Evolutionary conservation across 2,797 vertebrate species (phyloP).

Genomic region (Sebastiscus tertius): DNA sequence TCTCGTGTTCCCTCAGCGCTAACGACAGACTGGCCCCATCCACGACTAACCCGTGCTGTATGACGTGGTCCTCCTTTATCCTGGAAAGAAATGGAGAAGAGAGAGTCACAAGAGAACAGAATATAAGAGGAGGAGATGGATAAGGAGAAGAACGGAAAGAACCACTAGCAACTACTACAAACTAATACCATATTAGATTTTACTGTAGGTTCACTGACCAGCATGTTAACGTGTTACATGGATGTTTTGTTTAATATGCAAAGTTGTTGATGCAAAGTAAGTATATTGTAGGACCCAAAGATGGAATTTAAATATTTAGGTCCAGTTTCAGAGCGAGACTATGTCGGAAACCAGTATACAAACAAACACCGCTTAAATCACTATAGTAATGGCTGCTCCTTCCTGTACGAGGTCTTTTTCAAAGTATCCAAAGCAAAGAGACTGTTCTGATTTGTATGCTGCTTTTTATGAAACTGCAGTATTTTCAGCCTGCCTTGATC

Average conservation of each 20-base stretch:
- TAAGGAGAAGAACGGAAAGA: not conserved
- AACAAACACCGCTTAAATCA: not conserved
- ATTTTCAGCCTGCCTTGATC: not conserved
- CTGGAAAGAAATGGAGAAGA: conserved; percentile 64
- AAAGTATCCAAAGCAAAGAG: not conserved
- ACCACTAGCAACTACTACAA: not conserved
- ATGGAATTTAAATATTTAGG: not conserved
- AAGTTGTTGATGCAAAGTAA: not conserved
- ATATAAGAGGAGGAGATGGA: not conserved
- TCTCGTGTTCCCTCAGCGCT: conserved; percentile 95
- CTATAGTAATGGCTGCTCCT: not conserved
- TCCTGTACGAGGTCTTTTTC: not conserved
- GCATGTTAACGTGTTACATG: not conserved
- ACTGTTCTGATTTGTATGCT: not conserved
- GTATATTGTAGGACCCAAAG: not conserved
- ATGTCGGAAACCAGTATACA: not conserved
- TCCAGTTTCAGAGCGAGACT: not conserved
- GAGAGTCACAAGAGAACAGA: not conserved
- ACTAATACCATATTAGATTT: not conserved
- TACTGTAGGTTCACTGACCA: not conserved
- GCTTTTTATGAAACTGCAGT: not conserved
- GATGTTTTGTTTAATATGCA: not conserved
- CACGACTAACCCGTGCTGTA: conserved; percentile 96
- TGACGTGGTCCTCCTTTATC: conserved; percentile 95
- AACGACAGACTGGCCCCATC: conserved; percentile 96